Evolutionary conservation across 2,888 invertebrate species (phyloP).

Genomic region (Tetanocera ferruginea): DNA sequence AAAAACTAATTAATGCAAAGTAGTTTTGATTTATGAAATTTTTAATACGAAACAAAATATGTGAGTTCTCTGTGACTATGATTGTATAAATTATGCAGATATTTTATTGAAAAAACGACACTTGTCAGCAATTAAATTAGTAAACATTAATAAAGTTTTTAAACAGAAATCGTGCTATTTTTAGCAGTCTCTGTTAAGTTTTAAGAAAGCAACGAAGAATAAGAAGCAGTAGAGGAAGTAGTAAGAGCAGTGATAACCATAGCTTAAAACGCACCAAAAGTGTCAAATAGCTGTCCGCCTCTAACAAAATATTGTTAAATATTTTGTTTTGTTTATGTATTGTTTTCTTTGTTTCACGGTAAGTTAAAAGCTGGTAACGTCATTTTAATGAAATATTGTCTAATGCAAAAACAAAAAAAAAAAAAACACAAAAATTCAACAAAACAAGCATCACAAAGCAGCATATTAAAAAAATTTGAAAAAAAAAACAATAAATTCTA

Average conservation of each 20-base stretch:
- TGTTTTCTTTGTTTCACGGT: too few relatives aligned
- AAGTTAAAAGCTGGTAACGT: too few relatives aligned
- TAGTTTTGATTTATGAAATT: not conserved
- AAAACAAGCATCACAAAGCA: not conserved
- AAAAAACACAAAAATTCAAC: not conserved
- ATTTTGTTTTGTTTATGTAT: not conserved
- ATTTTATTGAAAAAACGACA: not conserved
- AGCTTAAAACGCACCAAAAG: not conserved
- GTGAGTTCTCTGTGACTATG: too few relatives aligned
- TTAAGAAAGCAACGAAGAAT: too few relatives aligned
- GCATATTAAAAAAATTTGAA: too few relatives aligned
- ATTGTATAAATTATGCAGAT: not conserved
- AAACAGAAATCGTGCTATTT: not conserved
- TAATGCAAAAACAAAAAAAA: too few relatives aligned
- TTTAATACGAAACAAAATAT: not conserved
- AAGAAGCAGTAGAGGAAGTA: too few relatives aligned
- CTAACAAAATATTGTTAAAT: not conserved
- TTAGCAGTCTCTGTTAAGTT: not conserved
- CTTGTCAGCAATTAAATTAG: constrained; percentile 4
- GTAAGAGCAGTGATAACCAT: too few relatives aligned
- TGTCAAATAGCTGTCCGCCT: constrained; percentile 8
- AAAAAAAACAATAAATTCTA: not conserved
- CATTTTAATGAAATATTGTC: too few relatives aligned
- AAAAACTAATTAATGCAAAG: not conserved
- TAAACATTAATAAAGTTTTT: not conserved